A percentile compares a stretch with the other conserved stretches of the same genome.
These are phyloP conservation scores for Steinernema hermaphroditum DNA, from an alignment of 2,888 invertebrate species.

Conservation along the genomic window DNA sequence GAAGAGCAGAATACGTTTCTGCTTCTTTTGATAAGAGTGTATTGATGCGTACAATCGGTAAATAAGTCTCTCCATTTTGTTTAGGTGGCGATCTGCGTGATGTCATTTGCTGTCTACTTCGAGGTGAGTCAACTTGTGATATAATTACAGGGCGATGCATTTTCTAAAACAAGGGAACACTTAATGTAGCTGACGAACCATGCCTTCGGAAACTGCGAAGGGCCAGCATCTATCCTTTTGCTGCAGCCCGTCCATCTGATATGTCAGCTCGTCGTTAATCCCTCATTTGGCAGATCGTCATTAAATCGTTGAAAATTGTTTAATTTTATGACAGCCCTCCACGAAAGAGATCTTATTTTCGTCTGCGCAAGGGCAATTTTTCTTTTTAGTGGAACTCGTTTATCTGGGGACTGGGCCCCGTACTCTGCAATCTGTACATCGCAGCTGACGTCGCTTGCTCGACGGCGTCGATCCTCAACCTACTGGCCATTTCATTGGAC, in stretches of 20 bases:
- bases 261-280: slow-evolving; percentile 14
- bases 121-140: slow-evolving; percentile 74
- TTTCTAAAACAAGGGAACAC: too few relatives aligned
- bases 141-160: neutral
- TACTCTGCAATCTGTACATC: slow-evolving; percentile 94
- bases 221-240: neutral
- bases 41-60: too few relatives aligned
- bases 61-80: slow-evolving; percentile 39
- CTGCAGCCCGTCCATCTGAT: neutral
- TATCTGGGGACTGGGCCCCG: slow-evolving; percentile 82
- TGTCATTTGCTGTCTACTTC: slow-evolving; percentile 98
- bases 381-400: slow-evolving; percentile 68
- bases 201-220: neutral
- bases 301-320: slow-evolving; percentile 10
- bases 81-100: slow-evolving; percentile 88
- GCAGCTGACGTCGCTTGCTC: slow-evolving; percentile 96
- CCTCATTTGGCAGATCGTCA: slow-evolving; percentile 8
- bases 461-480: slow-evolving; percentile 94
- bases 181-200: neutral
- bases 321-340: slow-evolving; percentile 20
- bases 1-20: too few relatives aligned
- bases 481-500: slow-evolving; percentile 95
- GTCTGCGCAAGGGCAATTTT: neutral
- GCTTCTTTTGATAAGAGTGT: too few relatives aligned
- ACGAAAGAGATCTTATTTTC: slow-evolving; percentile 24